phyloP scores from a whole-genome alignment of 2,888 invertebrate genomes.

The Zygaena filipendulae region DNA sequence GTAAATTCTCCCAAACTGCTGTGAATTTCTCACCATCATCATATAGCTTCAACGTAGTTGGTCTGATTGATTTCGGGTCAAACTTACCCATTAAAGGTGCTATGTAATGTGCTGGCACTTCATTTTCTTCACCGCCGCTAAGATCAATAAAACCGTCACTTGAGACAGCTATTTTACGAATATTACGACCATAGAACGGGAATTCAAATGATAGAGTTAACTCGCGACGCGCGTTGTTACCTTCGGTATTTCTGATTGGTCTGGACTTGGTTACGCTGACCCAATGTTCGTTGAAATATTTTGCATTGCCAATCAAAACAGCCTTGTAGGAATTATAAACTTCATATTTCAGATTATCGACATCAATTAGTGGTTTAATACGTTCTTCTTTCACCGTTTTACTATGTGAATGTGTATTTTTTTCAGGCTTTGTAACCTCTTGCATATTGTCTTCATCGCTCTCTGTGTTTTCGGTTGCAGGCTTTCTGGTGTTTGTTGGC shows the following conservation, averaged over 20 bases:
- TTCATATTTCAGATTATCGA: neutral
- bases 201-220: neutral
- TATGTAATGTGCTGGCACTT: neutral
- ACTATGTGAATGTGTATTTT: no score
- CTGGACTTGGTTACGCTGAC: neutral
- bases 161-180: neutral
- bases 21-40: neutral
- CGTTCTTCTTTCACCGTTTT: no score
- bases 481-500: no score
- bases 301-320: neutral
- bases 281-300: neutral
- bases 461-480: no score
- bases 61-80: neutral
- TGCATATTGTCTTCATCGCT: no score
- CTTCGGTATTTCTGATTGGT: neutral
- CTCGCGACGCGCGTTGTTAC: neutral
- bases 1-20: neutral
- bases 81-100: neutral
- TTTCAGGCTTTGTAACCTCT: no score
- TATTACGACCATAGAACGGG: neutral
- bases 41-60: neutral
- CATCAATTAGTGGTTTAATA: neutral
- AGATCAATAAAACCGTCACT: neutral
- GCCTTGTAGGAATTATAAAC: neutral
- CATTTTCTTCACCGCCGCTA: neutral